A percentile compares a stretch with the other conserved stretches of the same genome.
Conservation (phyloP, 2,888 invertebrate species). For the Fragum whitleyi region DNA sequence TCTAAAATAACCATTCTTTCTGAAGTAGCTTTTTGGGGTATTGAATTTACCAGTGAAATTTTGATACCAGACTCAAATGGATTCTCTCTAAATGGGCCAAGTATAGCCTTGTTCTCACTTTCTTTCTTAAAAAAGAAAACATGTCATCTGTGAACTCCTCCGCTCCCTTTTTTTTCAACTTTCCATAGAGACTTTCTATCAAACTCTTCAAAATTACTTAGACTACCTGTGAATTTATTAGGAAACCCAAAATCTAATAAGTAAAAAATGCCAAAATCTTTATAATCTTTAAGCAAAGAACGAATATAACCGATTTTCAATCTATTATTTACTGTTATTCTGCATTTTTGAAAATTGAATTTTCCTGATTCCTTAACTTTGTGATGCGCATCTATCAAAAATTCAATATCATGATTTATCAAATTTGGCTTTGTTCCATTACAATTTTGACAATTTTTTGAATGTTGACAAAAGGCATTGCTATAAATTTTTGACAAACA, state of each 20-base stretch:
- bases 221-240: not conserved
- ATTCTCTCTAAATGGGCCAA: not conserved
- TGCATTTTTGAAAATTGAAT: not conserved
- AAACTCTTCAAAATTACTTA: not conserved
- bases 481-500: too few relatives aligned
- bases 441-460: not conserved
- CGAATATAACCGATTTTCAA: not conserved
- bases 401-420: not conserved
- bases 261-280: not conserved
- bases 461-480: not conserved
- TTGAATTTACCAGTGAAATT: not conserved
- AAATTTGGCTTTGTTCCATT: not conserved
- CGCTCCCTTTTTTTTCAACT: not conserved
- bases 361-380: not conserved
- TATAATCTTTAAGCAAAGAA: not conserved
- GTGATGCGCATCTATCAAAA: too few relatives aligned
- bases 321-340: not conserved
- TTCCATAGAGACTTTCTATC: not conserved
- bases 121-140: not conserved
- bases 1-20: slow-evolving; percentile 1
- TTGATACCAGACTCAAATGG: not conserved
- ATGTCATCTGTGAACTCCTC: not conserved
- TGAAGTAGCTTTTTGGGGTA: not conserved
- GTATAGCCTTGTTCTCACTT: not conserved
- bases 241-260: not conserved